Conservation (phyloP, 1,140 invertebrate genomes). For the Agrilus planipennis region DNA sequence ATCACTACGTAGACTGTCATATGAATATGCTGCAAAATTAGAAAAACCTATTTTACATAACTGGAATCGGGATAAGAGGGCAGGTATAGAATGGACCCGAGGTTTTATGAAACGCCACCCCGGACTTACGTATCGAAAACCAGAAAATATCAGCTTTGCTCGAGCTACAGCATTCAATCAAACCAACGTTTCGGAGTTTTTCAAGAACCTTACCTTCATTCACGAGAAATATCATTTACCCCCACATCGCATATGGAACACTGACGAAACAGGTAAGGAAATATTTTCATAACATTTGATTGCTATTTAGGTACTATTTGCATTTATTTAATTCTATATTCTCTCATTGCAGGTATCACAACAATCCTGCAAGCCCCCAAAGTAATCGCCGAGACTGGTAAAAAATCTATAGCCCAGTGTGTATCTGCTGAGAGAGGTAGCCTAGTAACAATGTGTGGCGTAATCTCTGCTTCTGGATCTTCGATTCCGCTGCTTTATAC, state of each 20-base stretch:
- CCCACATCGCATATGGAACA: conserved; percentile 30
- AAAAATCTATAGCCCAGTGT: conserved; percentile 31
- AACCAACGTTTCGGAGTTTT: conserved; percentile 27
- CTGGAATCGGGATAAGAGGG: conserved; percentile 27
- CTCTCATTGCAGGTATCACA: too few species aligned
- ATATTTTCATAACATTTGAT: too few species aligned
- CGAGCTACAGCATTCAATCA: conserved; percentile 33
- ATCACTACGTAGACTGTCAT: conserved; percentile 19
- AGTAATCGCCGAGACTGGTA: conserved; percentile 29
- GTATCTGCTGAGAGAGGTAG: conserved; percentile 32
- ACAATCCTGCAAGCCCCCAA: conserved; percentile 34
- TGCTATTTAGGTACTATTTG: too few species aligned
- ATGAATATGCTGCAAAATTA: conserved; percentile 18
- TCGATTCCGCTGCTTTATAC: conserved; percentile 27
- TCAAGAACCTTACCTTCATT: conserved; percentile 18
- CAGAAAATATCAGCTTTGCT: conserved; percentile 28
- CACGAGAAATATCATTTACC: conserved; percentile 23
- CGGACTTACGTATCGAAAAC: conserved; percentile 24
- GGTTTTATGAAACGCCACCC: conserved; percentile 27
- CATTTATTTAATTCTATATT: too few species aligned
- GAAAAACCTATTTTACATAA: conserved; percentile 18
- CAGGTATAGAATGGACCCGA: conserved; percentile 30
- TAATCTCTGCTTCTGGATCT: conserved; percentile 26
- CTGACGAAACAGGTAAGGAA: conserved; percentile 36
- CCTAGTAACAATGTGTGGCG: conserved; percentile 26